phyloP scores from a whole-genome alignment of 2,113 vertebrate genomes.

The Pardalotus punctatus region DNA sequence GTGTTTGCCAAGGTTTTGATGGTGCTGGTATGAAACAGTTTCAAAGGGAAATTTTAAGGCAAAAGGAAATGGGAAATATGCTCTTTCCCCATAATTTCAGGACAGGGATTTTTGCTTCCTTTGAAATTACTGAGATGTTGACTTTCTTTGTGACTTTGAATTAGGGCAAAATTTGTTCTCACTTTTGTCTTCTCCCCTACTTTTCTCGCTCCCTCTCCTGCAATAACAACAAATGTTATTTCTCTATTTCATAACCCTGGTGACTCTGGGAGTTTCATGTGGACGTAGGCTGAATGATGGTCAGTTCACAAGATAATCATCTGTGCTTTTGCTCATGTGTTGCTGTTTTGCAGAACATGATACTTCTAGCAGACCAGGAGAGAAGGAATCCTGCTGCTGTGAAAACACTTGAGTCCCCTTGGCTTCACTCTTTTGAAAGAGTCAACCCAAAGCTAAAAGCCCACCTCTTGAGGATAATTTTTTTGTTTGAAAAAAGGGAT shows the following conservation, averaged over 20 bases:
- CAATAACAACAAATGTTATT: background rate
- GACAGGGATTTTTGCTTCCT: background rate
- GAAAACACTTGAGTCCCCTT: background rate
- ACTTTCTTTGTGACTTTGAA: background rate
- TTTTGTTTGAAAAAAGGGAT: background rate
- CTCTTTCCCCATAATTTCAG: background rate
- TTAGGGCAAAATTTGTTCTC: background rate
- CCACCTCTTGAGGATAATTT: background rate
- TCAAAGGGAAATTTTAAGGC: background rate
- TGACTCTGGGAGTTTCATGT: background rate
- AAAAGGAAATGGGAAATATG: background rate
- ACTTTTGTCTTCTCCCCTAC: background rate
- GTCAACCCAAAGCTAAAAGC: background rate
- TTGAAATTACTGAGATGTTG: background rate
- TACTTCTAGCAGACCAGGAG: background rate
- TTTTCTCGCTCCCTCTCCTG: background rate
- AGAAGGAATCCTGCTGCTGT: background rate
- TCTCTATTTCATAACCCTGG: background rate
- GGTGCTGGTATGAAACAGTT: background rate
- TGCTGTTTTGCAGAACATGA: background rate
- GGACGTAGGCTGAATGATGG: fast-evolving
- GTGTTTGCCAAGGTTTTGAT: background rate
- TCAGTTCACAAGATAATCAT: background rate
- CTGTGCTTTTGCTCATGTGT: background rate
- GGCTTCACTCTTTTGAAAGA: background rate